A percentile compares a stretch with the other conserved stretches of the same genome.
Conservation (phyloP, 2,888 invertebrate genomes). For the Anorthoa munda region DNA sequence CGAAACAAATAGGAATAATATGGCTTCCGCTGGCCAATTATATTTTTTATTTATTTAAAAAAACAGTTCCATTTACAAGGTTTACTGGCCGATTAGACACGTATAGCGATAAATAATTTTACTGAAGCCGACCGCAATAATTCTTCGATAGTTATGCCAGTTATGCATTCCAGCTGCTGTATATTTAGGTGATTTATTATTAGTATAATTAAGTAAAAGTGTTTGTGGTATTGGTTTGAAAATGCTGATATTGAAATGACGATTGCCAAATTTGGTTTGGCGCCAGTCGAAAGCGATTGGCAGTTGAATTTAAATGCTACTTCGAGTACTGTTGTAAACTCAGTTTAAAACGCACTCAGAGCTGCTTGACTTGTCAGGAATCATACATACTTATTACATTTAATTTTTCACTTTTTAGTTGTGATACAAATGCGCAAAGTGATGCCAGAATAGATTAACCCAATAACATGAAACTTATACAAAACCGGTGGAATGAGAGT, state of each 20-base stretch:
- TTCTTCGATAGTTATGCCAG: slow-evolving; percentile 55
- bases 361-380: background rate
- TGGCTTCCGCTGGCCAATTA: slow-evolving; percentile 87
- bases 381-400: background rate
- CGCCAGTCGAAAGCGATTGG: background rate
- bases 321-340: background rate
- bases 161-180: slow-evolving; percentile 39
- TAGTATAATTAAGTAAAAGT: slow-evolving; percentile 35
- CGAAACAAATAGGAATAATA: slow-evolving; percentile 80
- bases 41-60: slow-evolving; percentile 80
- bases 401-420: too few relatives aligned
- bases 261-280: slow-evolving; percentile 8
- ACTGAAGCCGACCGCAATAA: slow-evolving; percentile 71
- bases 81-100: slow-evolving; percentile 84
- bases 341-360: background rate
- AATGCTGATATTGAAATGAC: slow-evolving; percentile 16
- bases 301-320: slow-evolving; percentile 3
- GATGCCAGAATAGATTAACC: too few relatives aligned
- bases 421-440: too few relatives aligned
- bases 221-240: slow-evolving; percentile 30
- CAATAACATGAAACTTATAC: too few relatives aligned
- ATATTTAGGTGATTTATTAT: slow-evolving; percentile 40
- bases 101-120: slow-evolving; percentile 77
- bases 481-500: too few relatives aligned
- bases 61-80: slow-evolving; percentile 79